Conservation (phyloP, 2,113 vertebrate species). For the Dasyornis broadbenti region DNA sequence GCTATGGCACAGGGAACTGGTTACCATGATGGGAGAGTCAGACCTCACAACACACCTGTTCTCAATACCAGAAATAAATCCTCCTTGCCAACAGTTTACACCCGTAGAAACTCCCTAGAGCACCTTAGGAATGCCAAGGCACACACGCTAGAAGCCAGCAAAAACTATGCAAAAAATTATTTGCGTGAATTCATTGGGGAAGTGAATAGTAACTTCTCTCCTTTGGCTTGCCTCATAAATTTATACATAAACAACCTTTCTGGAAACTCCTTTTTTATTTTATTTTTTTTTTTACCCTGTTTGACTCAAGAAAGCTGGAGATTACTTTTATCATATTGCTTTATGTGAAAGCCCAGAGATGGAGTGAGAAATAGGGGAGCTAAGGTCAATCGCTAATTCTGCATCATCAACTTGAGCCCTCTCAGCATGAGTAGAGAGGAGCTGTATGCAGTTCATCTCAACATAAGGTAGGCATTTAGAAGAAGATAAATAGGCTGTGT, state of each 20-base stretch:
- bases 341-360: not conserved
- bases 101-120: not conserved
- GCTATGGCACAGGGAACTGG: not conserved
- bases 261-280: not conserved
- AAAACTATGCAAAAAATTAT: not conserved
- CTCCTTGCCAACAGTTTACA: not conserved
- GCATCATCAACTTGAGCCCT: not conserved
- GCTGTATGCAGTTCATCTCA: not conserved
- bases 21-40: not conserved
- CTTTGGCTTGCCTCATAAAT: not conserved
- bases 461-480: not conserved
- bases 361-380: not conserved
- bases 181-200: not conserved
- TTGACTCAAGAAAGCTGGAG: not conserved
- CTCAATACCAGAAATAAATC: not conserved
- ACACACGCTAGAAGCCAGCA: not conserved
- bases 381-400: not conserved
- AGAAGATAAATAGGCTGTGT: not conserved
- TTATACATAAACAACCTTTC: not conserved
- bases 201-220: not conserved
- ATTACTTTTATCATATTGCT: no score
- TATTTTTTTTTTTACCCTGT: not conserved
- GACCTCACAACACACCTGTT: not conserved
- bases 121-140: not conserved
- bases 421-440: not conserved